Percentiles rank a stretch among this genome's conserved stretches.
phyloP scores from a whole-genome alignment of 2,888 invertebrate genomes.

The Drosophila meridiana region DNA sequence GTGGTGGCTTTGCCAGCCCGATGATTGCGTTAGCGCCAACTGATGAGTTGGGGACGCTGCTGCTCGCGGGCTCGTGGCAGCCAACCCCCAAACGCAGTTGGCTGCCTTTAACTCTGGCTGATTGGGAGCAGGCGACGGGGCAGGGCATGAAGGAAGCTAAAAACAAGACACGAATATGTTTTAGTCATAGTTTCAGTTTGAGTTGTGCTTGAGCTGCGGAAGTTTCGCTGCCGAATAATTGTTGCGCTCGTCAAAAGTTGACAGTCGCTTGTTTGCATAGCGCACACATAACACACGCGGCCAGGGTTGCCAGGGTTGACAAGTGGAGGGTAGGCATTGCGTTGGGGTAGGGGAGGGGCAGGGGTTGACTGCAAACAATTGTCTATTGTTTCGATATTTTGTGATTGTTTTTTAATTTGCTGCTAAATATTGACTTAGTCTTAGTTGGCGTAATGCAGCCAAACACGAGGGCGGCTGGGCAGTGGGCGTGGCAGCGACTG shows the following conservation, averaged over 20 bases:
- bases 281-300: constrained; percentile 59
- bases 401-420: constrained; percentile 82
- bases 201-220: constrained; percentile 43
- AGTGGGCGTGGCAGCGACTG: constrained; percentile 29
- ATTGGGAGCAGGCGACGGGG: constrained; percentile 40
- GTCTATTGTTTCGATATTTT: constrained; percentile 67
- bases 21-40: constrained; percentile 82
- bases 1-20: constrained; percentile 67
- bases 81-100: constrained; percentile 22
- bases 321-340: constrained; percentile 3
- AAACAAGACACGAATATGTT: constrained; percentile 17
- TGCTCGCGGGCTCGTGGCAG: constrained; percentile 64
- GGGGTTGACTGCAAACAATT: constrained; percentile 20
- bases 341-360: not conserved
- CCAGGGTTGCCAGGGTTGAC: constrained; percentile 35
- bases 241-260: constrained; percentile 73
- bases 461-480: constrained; percentile 2
- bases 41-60: constrained; percentile 60
- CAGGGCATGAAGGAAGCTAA: not conserved
- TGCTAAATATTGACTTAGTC: constrained; percentile 78
- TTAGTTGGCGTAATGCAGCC: constrained; percentile 43
- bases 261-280: constrained; percentile 57
- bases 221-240: constrained; percentile 73
- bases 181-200: constrained; percentile 34
- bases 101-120: constrained; percentile 61